Base-by-base conservation (phyloP, 2,888 invertebrate genomes). In the Sesia apiformis region DNA sequence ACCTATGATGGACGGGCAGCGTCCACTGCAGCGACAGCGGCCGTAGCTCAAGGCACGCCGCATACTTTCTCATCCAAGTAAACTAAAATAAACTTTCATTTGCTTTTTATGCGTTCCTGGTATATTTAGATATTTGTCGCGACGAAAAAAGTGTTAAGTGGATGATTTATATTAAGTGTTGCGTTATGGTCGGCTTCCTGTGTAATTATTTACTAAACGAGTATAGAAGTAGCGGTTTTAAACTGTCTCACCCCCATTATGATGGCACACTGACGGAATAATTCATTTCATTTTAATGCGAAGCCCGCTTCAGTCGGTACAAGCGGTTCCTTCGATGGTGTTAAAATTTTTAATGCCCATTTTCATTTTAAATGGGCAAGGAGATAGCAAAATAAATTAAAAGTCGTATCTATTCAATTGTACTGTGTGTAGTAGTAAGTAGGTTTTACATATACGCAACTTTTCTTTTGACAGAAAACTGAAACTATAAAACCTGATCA, bases 131-230 rank as follows among this genome's bases (percentile, higher is more conserved):
- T 39, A 52, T 40, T 80, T 84, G 84, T 85, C 83, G 78, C 78
- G 67, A 66, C 71, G 67, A 81, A 80, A 82, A 85, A 84, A 82
- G 86, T 86, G 87, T 86, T 87, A 88, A 88, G 85, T 87, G 84
- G 84, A 84, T 88, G 87, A 89, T 87, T 87, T 86, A 88, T 85
- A 81, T 81, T 83, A 81, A 84, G 80, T 79, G 81, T 73, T 70
- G 68, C 70, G 78, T 84, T 81, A 84, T 74, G 74, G 76, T 64
- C 65, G 76, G 81, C 81, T 88, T 88, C 87, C 88, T 85, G 78
- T 68, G 81, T 77, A 73, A 82, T 86, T 76, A 83, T 81, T 84
- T 74, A 78, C 69, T 65, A 68, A 70, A 67, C 63, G 61, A 66
- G 66, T 67, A 66, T 71, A 60, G 67, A 70, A 66, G 71, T 64